A percentile compares a stretch with the other conserved stretches of the same genome.
These are phyloP conservation scores for Spizaetus ornatus DNA, from an alignment of 2,113 vertebrate genomes.

Conservation along the genomic window DNA sequence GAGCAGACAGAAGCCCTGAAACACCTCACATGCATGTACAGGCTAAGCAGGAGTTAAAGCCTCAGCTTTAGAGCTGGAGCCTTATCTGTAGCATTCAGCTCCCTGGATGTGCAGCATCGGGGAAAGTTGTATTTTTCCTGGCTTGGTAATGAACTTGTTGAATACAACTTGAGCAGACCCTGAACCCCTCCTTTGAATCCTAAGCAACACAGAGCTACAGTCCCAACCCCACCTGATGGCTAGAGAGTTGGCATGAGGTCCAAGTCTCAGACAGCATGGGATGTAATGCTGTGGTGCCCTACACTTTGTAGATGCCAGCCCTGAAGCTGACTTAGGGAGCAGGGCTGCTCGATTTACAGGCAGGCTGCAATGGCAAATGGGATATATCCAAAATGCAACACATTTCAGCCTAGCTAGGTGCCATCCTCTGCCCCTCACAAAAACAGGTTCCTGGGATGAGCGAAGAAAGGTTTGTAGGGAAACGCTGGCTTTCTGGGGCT, in stretches of 20 bases:
- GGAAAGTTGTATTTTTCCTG: not conserved
- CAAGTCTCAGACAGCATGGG: not conserved
- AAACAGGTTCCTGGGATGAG: not conserved
- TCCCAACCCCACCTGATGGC: not conserved
- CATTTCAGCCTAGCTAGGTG: not conserved
- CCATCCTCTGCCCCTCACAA: not conserved
- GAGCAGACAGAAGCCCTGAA: not conserved
- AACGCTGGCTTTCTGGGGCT: not conserved
- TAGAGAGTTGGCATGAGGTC: not conserved
- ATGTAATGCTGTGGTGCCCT: fast-evolving
- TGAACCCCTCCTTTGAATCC: not conserved
- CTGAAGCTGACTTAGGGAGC: not conserved
- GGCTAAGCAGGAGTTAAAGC: not conserved
- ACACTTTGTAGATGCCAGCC: not conserved
- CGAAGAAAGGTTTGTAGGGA: not conserved
- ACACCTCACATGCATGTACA: not conserved
- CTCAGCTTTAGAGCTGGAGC: not conserved
- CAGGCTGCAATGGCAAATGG: not conserved
- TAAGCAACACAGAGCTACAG: not conserved
- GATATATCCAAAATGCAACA: not conserved
- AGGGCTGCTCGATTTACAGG: not conserved
- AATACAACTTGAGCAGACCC: not conserved
- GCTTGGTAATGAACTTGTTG: not conserved
- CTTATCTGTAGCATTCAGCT: not conserved
- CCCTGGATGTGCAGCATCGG: not conserved